These are phyloP conservation scores for Callinectes sapidus DNA, from an alignment of 2,888 invertebrate genomes.

Conservation along the genomic window DNA sequence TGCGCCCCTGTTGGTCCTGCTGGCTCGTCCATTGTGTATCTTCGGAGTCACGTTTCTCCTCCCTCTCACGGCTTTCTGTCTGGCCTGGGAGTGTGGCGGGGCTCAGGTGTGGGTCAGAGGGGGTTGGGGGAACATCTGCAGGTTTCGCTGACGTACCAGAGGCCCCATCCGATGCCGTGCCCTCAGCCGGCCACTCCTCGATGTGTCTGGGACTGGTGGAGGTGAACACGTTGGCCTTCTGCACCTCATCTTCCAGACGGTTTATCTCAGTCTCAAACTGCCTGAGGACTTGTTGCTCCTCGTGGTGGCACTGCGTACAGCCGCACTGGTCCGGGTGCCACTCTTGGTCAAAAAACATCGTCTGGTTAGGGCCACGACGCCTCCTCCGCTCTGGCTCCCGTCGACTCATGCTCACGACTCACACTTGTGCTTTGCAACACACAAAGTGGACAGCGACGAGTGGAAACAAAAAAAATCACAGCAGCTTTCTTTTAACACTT, in stretches of 20 bases:
- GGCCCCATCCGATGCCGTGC: not conserved
- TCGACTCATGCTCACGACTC: conserved; percentile 22
- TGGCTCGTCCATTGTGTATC: not conserved
- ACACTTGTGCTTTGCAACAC: conserved; percentile 30
- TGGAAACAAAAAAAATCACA: not conserved
- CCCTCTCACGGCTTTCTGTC: not conserved
- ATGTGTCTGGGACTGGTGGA: conserved; percentile 47
- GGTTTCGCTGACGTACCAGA: not conserved
- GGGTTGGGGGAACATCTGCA: not conserved
- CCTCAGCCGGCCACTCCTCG: conserved; percentile 38
- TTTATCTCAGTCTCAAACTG: conserved; percentile 60
- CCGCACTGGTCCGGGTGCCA: conserved; percentile 55
- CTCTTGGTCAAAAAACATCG: conserved; percentile 36
- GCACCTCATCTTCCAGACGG: conserved; percentile 45
- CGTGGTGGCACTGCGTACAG: conserved; percentile 10
- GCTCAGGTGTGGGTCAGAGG: not conserved
- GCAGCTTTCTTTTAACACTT: conserved; percentile 21
- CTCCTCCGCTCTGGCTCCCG: not conserved
- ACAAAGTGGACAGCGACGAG: not conserved
- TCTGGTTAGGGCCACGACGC: not conserved
- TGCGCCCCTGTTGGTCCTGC: not conserved
- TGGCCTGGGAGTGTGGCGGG: not conserved
- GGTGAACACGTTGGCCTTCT: conserved; percentile 19
- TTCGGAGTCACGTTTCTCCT: not conserved
- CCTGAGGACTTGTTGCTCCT: conserved; percentile 48